Evolutionary conservation across 2,888 invertebrate species (phyloP).

Genomic region (Amblyjoppa proteus): DNA sequence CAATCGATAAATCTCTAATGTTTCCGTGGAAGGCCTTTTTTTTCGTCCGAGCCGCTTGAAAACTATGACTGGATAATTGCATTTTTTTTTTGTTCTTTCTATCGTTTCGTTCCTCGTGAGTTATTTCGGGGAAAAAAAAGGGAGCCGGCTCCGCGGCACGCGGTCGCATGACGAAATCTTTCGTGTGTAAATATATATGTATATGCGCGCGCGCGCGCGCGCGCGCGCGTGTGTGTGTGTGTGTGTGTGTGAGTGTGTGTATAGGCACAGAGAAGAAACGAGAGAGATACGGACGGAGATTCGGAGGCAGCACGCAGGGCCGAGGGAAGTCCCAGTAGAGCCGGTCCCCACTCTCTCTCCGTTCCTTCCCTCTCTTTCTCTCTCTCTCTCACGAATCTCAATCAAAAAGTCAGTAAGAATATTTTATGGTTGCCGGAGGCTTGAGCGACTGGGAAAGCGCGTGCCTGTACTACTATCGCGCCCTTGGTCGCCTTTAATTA

Average conservation of each 20-base stretch:
- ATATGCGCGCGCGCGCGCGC: too few species aligned
- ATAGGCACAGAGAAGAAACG: background rate
- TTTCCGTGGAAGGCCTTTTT: conserved; percentile 48
- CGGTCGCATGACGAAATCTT: conserved; percentile 20
- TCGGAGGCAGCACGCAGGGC: conserved; percentile 49
- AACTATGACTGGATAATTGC: conserved; percentile 68
- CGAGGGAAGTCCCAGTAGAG: conserved; percentile 69
- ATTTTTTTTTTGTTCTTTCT: conserved; percentile 33
- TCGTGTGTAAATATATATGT: background rate
- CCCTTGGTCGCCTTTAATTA: conserved; percentile 79
- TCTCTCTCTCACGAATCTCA: conserved; percentile 75
- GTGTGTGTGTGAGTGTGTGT: background rate
- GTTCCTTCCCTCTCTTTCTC: background rate
- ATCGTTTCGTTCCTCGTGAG: background rate
- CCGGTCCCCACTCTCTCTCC: conserved; percentile 35
- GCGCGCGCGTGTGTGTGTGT: conserved; percentile 5
- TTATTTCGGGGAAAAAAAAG: conserved; percentile 13
- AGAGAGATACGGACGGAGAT: conserved; percentile 55
- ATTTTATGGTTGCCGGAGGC: conserved; percentile 80
- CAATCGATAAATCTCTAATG: conserved; percentile 52
- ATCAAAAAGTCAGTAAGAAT: conserved; percentile 80
- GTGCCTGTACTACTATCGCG: conserved; percentile 69
- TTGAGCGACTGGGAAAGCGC: conserved; percentile 69
- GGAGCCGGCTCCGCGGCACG: background rate
- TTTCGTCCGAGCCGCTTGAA: conserved; percentile 41